Evolutionary conservation across 2,888 invertebrate species (phyloP).

Genomic region (Dicyrtoma fusca): DNA sequence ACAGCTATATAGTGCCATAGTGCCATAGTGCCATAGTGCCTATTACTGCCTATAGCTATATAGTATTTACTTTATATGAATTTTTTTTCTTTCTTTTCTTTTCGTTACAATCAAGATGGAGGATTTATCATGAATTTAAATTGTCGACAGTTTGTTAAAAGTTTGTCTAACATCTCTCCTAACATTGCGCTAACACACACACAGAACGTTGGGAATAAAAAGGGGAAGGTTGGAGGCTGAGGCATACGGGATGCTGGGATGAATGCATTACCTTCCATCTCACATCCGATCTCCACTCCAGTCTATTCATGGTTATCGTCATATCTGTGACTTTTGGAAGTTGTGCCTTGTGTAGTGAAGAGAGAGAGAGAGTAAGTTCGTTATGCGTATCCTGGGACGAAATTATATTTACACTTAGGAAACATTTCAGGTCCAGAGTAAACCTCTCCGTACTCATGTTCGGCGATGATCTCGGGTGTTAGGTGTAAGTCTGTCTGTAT

Average conservation of each 20-base stretch:
- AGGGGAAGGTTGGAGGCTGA: not conserved
- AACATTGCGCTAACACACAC: not conserved
- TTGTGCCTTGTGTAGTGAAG: not conserved
- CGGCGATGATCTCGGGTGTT: not conserved
- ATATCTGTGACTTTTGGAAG: constrained; percentile 18
- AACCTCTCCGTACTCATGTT: constrained; percentile 24
- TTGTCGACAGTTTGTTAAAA: constrained; percentile 4
- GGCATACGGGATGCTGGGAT: not conserved
- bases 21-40: too few relatives aligned
- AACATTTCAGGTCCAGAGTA: constrained; percentile 27
- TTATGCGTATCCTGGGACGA: constrained; percentile 16
- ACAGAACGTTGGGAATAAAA: not conserved
- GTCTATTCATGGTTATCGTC: constrained; percentile 34
- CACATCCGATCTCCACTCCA: constrained; percentile 31
- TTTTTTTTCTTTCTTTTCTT: too few relatives aligned
- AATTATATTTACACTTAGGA: constrained; percentile 33
- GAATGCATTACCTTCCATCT: constrained; percentile 30
- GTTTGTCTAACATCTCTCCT: not conserved
- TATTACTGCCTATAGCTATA: too few relatives aligned
- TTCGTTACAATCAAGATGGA: too few relatives aligned
- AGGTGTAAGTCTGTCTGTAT: not conserved
- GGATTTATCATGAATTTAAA: too few relatives aligned
- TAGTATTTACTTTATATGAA: too few relatives aligned
- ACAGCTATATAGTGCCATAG: too few relatives aligned
- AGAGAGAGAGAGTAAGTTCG: not conserved